Base-by-base conservation (phyloP, 23 tunicate species). In the Oikopleura albicans region DNA sequence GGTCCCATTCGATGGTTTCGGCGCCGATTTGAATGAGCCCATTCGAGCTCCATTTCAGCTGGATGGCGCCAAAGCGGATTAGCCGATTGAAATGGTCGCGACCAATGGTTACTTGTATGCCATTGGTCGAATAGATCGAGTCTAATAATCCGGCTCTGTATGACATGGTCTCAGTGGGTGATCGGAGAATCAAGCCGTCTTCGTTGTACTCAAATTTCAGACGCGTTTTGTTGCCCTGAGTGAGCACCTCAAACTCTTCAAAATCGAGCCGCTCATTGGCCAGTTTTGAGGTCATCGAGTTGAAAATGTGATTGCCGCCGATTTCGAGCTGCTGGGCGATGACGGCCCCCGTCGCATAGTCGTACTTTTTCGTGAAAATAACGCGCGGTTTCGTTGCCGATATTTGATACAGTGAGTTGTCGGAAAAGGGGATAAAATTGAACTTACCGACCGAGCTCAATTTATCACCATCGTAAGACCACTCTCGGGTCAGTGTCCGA, bases 61-160 rank as follows among this genome's bases (percentile, higher is more conserved):
- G 79, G 37, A 71, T 71, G 4, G 27, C 79, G 33, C 79, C 79
- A 71, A 71, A 71, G 4, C 35, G 28, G 37, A 22, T 49, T 4
- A 71, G 37, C 35, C 79, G 79, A 31, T 71, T 16, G 4, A 71
- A 29, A 71, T 71, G 79, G 31, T 71, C 79, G 28, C 79, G 79
- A 29, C 79, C 79, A 29, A 71, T 71, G 4, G 79, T 4, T 2
- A 71, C 37, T 16, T 12, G 79, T 4, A 12, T 71, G 2, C 79
- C 79, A 71, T 71, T 71, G 28, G 79, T 16, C 27, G 35, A 71
- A 29, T 12, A 12, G 37, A 71, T 16, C 37, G 27, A 29, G 35
- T 71, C 79, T 4, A 29, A 4, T 2, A 71, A 29, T 27, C 35
- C 79, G 36, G 4, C 33, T 34, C 79, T 2, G 4, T 16, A 16